Conservation (phyloP, 2,888 invertebrate genomes). For the Phorcus lineatus region DNA sequence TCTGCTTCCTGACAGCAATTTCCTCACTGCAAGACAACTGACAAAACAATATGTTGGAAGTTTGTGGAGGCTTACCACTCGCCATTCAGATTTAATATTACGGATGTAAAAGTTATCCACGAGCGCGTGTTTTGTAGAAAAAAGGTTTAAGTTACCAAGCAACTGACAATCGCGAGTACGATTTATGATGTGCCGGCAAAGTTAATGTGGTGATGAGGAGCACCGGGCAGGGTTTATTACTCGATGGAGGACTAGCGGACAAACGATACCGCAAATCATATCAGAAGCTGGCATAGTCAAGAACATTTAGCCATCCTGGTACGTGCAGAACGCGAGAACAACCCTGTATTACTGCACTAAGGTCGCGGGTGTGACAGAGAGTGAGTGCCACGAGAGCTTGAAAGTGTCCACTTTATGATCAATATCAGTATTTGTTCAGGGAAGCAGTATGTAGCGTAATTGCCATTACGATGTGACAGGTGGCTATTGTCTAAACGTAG, state of each 20-base stretch:
- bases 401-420: not conserved
- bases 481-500: not conserved
- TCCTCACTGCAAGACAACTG: not conserved
- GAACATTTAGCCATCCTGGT: not conserved
- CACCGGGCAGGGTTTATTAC: not conserved
- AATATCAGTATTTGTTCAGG: not conserved
- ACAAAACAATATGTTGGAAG: not conserved
- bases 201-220: not conserved
- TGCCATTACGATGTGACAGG: not conserved
- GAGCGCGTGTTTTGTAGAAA: not conserved
- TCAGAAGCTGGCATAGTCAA: not conserved
- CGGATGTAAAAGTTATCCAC: not conserved
- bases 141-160: slow-evolving; percentile 1
- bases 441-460: not conserved
- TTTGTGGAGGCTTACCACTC: not conserved
- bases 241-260: not conserved
- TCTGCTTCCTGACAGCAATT: too few relatives aligned
- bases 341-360: not conserved
- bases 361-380: not conserved
- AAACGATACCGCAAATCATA: not conserved
- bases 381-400: not conserved
- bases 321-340: not conserved
- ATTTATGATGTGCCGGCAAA: not conserved
- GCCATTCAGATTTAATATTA: not conserved
- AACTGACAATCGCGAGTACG: not conserved